These are phyloP conservation scores for Yponomeuta evonymella DNA, from an alignment of 2,888 invertebrate genomes.

Conservation along the genomic window DNA sequence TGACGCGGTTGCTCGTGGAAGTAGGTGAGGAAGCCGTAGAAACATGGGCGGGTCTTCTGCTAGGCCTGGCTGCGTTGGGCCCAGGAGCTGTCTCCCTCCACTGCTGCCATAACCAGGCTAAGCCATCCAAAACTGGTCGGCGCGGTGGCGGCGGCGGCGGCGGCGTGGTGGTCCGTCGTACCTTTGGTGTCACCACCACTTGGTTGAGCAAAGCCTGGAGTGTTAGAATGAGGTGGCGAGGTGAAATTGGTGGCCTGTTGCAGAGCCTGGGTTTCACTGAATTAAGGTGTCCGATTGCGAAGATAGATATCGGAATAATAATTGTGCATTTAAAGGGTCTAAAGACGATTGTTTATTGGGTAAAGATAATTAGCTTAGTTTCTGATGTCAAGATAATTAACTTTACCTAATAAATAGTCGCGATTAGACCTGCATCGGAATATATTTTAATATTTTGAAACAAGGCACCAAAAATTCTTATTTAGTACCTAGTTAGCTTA, in stretches of 20 bases:
- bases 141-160: slow-evolving; percentile 57
- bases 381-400: too few relatives aligned
- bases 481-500: too few relatives aligned
- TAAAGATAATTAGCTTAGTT: too few relatives aligned
- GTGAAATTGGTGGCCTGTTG: background rate
- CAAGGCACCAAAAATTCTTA: too few relatives aligned
- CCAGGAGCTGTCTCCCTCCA: slow-evolving; percentile 74
- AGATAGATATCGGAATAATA: too few relatives aligned
- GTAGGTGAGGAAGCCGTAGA: slow-evolving; percentile 43
- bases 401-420: too few relatives aligned
- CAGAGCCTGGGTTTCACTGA: background rate
- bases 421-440: too few relatives aligned
- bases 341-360: too few relatives aligned
- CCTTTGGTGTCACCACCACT: slow-evolving; percentile 75
- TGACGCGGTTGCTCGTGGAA: slow-evolving; percentile 51
- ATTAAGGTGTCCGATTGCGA: background rate
- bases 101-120: slow-evolving; percentile 76
- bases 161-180: slow-evolving; percentile 55
- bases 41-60: slow-evolving; percentile 40
- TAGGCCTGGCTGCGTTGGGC: slow-evolving; percentile 40
- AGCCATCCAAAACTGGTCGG: slow-evolving; percentile 73
- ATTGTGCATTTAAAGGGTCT: too few relatives aligned
- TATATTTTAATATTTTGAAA: too few relatives aligned
- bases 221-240: slow-evolving; percentile 41
- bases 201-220: slow-evolving; percentile 75